Evolutionary conservation across 1,140 invertebrate genomes (phyloP), one percentile per base, ranked within the genome.

Genomic region (Drosophila oshimai): DNA sequence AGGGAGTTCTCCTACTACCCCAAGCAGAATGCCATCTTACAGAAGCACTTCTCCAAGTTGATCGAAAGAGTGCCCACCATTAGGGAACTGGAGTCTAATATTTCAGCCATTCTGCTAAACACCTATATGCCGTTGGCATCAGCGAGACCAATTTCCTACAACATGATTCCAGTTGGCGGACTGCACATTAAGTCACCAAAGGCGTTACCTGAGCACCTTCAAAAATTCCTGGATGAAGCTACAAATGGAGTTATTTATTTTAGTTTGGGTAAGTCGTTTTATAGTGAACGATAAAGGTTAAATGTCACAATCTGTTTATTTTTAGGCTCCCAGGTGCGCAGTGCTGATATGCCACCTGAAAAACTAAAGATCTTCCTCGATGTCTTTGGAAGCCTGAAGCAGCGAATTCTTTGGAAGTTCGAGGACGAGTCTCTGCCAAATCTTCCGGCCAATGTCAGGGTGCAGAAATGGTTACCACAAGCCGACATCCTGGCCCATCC

Each of bases 381-480:
- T 34, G 92, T 93, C 15, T 93, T 94, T 54, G 90, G 57, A 18
- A 68, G 65, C 0, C 42, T 94, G 12, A 92, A 92, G 5, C 93
- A 94, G 57, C 92, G 92, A 44, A 91, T 94, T 2, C 51, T 95
- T 9, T 94, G 93, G 93, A 95, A 95, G 84, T 93, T 92, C 73
- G 94, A 94, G 71, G 90, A 92, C n/a, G n/a, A n/a, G n/a, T n/a
- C n/a, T n/a, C n/a, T n/a, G n/a, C n/a, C n/a, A n/a, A n/a, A n/a
- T n/a, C 28, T 91, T 20, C 92, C 93, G 0, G 55, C 92, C 4
- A 95, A 95, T 78, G 91, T 95, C 0, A 92, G 93, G 60, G 83
- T 93, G 13, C 88, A 89, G 4, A 92, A 93, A 39, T 95, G 94
- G 94, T 70, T 94, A 37, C 94, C 94, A 1, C 94, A 95, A 75